Evolutionary conservation across 2,113 vertebrate species (phyloP).

Genomic region (Ancistrus triradiatus): DNA sequence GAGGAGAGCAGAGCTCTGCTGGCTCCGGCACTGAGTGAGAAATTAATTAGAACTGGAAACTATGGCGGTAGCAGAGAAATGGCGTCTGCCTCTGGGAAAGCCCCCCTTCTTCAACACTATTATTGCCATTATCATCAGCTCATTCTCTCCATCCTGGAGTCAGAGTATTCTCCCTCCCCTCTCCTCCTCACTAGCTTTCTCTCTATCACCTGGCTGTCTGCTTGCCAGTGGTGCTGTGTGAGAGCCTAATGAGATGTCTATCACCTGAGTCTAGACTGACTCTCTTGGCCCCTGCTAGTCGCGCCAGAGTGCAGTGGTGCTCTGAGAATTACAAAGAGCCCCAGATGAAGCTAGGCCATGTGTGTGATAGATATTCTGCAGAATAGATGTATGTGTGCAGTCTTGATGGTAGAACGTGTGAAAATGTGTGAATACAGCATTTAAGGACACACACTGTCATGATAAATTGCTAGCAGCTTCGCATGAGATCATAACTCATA

Average conservation of each 20-base stretch:
- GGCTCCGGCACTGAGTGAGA: slow-evolving; percentile 63
- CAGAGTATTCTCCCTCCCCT: slow-evolving; percentile 1
- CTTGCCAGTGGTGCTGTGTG: slow-evolving; percentile 53
- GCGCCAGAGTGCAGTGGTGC: slow-evolving; percentile 45
- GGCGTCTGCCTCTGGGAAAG: slow-evolving; percentile 49
- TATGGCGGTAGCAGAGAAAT: slow-evolving; percentile 57
- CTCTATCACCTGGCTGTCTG: slow-evolving; percentile 49
- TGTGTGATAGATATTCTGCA: slow-evolving; percentile 26
- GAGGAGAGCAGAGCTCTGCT: slow-evolving; percentile 38
- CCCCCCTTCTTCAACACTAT: slow-evolving; percentile 62
- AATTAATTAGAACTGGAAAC: slow-evolving; percentile 74
- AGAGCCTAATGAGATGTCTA: slow-evolving; percentile 75
- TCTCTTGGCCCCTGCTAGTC: slow-evolving; percentile 54
- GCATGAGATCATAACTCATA: slow-evolving; percentile 16
- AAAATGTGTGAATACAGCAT: slow-evolving; percentile 61
- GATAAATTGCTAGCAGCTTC: slow-evolving; percentile 56
- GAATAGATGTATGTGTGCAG: slow-evolving; percentile 41
- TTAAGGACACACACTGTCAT: slow-evolving; percentile 60
- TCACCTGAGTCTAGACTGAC: slow-evolving; percentile 71
- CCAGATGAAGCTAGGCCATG: slow-evolving; percentile 6
- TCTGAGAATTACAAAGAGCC: slow-evolving; percentile 40
- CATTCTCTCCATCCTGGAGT: slow-evolving; percentile 47
- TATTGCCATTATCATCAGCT: slow-evolving; percentile 65
- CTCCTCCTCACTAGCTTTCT: slow-evolving; percentile 27
- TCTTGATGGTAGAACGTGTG: slow-evolving; percentile 44